Evolutionary conservation across 2,113 vertebrate species (phyloP).

Genomic region (Catharus minimus): DNA sequence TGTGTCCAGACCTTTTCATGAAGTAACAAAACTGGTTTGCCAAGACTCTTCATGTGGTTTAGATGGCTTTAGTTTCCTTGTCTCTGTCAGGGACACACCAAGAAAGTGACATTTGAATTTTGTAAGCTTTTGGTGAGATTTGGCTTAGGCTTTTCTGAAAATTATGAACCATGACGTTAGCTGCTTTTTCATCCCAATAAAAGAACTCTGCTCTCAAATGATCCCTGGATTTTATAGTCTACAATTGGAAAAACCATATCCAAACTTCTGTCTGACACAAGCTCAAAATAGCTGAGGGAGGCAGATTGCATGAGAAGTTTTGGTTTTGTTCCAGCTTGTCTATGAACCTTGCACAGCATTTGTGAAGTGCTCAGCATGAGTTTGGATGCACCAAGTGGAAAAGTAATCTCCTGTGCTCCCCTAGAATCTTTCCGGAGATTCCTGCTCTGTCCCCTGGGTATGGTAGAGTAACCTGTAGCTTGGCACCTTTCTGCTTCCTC

Average conservation of each 20-base stretch:
- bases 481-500: not conserved
- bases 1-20: not conserved
- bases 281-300: not conserved
- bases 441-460: not conserved
- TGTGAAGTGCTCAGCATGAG: not conserved
- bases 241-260: not conserved
- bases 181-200: not conserved
- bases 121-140: not conserved
- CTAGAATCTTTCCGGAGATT: not conserved
- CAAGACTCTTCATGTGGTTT: not conserved
- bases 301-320: not conserved
- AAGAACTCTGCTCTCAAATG: not conserved
- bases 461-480: not conserved
- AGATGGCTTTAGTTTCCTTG: not conserved
- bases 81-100: not conserved
- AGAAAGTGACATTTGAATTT: not conserved
- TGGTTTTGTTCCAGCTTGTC: not conserved
- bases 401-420: not conserved
- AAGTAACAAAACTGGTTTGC: slow-evolving; percentile 23
- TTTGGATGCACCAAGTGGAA: not conserved
- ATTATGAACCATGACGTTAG: not conserved
- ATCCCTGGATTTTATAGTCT: not conserved
- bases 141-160: not conserved
- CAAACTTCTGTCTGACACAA: not conserved
- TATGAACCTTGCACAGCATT: not conserved